Conservation (phyloP, 2,113 vertebrate genomes). For the Rhinopomastus cyanomelas region DNA sequence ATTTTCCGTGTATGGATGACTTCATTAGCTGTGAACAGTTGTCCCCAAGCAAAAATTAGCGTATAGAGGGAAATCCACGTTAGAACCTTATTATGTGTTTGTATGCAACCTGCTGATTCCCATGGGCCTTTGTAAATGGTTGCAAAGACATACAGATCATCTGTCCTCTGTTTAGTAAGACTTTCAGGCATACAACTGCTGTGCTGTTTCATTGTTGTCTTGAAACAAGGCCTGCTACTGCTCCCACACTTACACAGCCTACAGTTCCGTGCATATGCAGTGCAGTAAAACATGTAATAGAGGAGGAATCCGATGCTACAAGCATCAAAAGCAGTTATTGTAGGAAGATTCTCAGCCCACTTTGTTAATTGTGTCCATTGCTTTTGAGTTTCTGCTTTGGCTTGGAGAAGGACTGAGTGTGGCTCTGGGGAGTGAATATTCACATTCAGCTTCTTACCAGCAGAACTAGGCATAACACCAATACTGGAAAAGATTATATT, state of each 20-base stretch:
- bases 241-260: not conserved
- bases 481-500: not conserved
- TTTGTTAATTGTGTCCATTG: not conserved
- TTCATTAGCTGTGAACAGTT: not conserved
- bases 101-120: not conserved
- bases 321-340: not conserved
- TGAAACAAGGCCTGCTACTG: not conserved
- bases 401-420: not conserved
- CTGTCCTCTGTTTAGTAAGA: not conserved
- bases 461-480: not conserved
- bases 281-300: not conserved
- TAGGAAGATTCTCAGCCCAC: not conserved
- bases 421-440: not conserved
- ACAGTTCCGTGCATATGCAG: not conserved
- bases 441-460: not conserved
- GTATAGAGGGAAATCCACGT: not conserved
- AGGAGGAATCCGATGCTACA: not conserved
- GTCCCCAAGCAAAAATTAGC: not conserved
- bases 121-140: not conserved
- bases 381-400: not conserved
- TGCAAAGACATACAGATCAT: not conserved
- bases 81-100: not conserved
- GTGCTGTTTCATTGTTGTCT: not conserved
- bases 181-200: not conserved
- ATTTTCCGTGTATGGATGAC: not conserved